A percentile compares a stretch with the other conserved stretches of the same genome.
These are phyloP conservation scores for Acrocyrtus sp. DNA, from an alignment of 2,888 invertebrate genomes.

Conservation along the genomic window DNA sequence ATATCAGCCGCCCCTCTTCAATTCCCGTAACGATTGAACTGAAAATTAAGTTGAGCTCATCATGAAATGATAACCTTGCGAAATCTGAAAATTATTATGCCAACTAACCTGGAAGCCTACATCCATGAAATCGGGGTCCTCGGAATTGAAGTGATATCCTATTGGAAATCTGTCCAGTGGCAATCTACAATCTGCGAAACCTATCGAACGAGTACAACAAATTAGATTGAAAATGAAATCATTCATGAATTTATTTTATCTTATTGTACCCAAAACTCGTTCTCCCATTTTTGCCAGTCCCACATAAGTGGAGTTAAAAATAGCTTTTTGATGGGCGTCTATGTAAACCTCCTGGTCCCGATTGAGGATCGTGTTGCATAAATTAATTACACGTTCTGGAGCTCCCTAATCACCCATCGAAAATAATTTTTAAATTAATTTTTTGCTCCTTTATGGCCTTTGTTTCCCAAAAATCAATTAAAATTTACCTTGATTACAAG, in stretches of 20 bases:
- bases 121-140: constrained; percentile 75
- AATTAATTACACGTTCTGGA: constrained; percentile 75
- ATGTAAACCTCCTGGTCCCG: constrained; percentile 70
- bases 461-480: not conserved
- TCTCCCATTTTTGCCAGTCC: constrained; percentile 87
- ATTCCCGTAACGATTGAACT: constrained; percentile 93
- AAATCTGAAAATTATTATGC: too few species aligned
- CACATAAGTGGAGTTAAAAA: constrained; percentile 75
- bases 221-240: not conserved
- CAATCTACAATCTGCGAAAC: constrained; percentile 68
- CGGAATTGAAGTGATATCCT: constrained; percentile 72
- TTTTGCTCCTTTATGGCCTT: too few species aligned
- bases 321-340: constrained; percentile 68
- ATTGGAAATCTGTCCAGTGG: constrained; percentile 68
- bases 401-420: constrained; percentile 72
- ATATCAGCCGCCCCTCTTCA: constrained; percentile 93
- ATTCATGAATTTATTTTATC: not conserved
- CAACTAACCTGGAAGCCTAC: constrained; percentile 72
- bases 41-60: too few species aligned
- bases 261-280: constrained; percentile 74
- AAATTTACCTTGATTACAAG: constrained; percentile 80
- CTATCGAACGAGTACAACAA: constrained; percentile 58
- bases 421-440: too few species aligned
- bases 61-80: too few species aligned
- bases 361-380: constrained; percentile 72